Base-by-base conservation (phyloP, 2,888 invertebrate species). In the Chaitophorus viminalis region DNA sequence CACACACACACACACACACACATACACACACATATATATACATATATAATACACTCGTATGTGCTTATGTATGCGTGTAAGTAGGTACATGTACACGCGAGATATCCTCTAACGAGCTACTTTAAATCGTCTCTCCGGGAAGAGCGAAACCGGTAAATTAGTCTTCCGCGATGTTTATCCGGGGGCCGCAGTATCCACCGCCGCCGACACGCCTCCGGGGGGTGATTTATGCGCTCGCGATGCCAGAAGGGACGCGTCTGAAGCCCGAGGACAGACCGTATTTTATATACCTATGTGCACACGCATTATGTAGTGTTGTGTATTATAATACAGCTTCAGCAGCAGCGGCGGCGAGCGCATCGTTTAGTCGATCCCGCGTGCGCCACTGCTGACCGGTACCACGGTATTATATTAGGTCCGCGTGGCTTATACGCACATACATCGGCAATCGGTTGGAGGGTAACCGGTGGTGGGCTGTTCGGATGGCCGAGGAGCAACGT, bases 121-220 rank as follows among this genome's bases (percentile, higher is more conserved):
- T 84, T 76, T 68, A 83, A 83, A 78, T 78, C 78, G 78, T 60
- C 74, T 52, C n/a, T 70, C n/a, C 31, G 8, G 17, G 52, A n/a
- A 33, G 52, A 33, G 70, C 85, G 18, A 85, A 85, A 85, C 85
- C 85, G 86, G 86, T 79, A 87, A 87, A 87, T 87, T 79, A 87
- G 86, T 79, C 74, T 74, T 31, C 25, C 33, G 79, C 29, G 86
- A 87, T 79, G 79, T 79, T 87, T 87, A 87, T 87, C 72, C 65
- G 60, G n/a, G 33, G 31, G 14, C 3, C 70, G 31, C 31, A 17
- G 5, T 3, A 3, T 36, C 46, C 14, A 1, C 46, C 14, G 46
- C 4, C 46, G 21, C n/a, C 46, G 54, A 36, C 78, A 72, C 36
- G 29, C 29, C 79, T 72, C 29, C 60, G 79, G 39, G 74, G 39